Percentiles rank a stretch among this genome's conserved stretches.
These are phyloP conservation scores for Quiscalus mexicanus DNA, from an alignment of 2,113 vertebrate species.

Conservation along the genomic window DNA sequence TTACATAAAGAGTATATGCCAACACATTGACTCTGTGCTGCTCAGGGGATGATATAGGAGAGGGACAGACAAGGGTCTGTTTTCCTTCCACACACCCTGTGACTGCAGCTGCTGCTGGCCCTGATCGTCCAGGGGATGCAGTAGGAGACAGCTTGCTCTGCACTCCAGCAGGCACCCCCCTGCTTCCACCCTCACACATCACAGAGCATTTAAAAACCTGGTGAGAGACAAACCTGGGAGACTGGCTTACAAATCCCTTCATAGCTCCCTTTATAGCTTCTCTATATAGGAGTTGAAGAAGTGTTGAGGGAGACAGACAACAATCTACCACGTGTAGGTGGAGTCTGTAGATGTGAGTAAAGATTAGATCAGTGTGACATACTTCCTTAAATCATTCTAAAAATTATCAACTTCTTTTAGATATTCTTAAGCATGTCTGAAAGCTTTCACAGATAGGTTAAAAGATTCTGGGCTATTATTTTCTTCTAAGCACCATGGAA, in stretches of 20 bases:
- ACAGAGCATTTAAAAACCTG: background rate
- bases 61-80: background rate
- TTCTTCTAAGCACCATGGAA: background rate
- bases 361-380: background rate
- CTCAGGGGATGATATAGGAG: background rate
- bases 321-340: accelerated
- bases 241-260: background rate
- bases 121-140: background rate
- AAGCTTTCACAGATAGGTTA: background rate
- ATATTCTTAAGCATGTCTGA: background rate
- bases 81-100: background rate
- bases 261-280: background rate
- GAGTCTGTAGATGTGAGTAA: background rate
- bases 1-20: background rate
- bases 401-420: background rate
- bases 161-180: background rate
- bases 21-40: background rate
- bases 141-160: background rate
- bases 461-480: background rate
- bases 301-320: background rate
- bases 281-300: background rate
- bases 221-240: background rate
- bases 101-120: accelerated
- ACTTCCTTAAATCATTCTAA: background rate
- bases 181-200: background rate